phyloP scores from a whole-genome alignment of 1,140 invertebrate species.

The silkworm (Bombyx mori) region ASM3026992v2 NC_085133.1:8355501-8356000 shows the following conservation, averaged over 20 bases:
- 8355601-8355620: too few species aligned
- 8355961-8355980: too few species aligned
- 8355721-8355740: slow-evolving; percentile 97
- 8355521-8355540: too few species aligned
- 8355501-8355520: too few species aligned
- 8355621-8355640: slow-evolving; percentile 83
- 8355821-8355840: background rate
- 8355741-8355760: slow-evolving; percentile 96
- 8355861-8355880: background rate
- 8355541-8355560: too few species aligned
- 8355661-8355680: slow-evolving; percentile 88
- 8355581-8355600: too few species aligned
- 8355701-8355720: slow-evolving; percentile 96
- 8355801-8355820: slow-evolving; percentile 74
- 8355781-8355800: slow-evolving; percentile 95
- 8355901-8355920: too few species aligned
- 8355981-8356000: too few species aligned
- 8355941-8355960: too few species aligned
- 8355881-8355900: too few species aligned
- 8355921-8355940: too few species aligned
- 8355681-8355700: slow-evolving; percentile 86
- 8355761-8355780: slow-evolving; percentile 95
- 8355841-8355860: background rate
- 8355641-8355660: slow-evolving; percentile 92
- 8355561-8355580: too few species aligned